Evolutionary conservation across 2,888 invertebrate species (phyloP), one percentile per base, ranked within the genome.

Genomic region (Matsumyia berberina): DNA sequence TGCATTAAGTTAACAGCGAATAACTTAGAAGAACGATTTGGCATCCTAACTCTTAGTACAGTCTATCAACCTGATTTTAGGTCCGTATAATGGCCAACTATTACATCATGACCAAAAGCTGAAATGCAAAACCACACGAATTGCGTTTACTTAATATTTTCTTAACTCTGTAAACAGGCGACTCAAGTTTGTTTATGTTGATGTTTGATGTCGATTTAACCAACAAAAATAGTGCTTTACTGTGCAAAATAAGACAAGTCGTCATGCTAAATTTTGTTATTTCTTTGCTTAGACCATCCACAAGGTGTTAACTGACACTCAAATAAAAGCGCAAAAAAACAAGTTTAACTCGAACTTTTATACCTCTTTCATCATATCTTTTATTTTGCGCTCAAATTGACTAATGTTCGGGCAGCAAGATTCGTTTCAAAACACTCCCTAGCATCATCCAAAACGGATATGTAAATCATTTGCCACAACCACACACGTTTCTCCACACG

Each of bases 241-340:
- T n/a, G 1, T 51, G 12, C 31, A 8, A 31, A 24, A 51, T 12
- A 51, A 31, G 7, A 12, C 8, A 53, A 12, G 53, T 29, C 15
- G 12, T 31, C 15, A 53, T 29, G 29, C 5, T 12, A 53, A 53
- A 31, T 33, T 33, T 53, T 33, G 15, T 12, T 33, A 12, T 17
- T 15, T 53, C 33, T 5, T 33, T 57, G 24, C 7, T 57, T 19
- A 19, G 37, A 19, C 57, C 37, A 57, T 37, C 37, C 19, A 19
- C 15, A 31, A 60, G 29, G 42, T 44, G 60, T 60, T 39, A 60
- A 60, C 60, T 42, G 42, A 1, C 15, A 15, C 1, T 19, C 60
- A 42, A 60, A 60, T 37, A 57, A 35, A 31, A 17, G 19, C n/a
- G 35, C n/a, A 35, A 17, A 19, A 57, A 35, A 58, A 39, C 60